These are phyloP conservation scores for Rhamnusium bicolor DNA, from an alignment of 2,888 invertebrate species.

Conservation along the genomic window DNA sequence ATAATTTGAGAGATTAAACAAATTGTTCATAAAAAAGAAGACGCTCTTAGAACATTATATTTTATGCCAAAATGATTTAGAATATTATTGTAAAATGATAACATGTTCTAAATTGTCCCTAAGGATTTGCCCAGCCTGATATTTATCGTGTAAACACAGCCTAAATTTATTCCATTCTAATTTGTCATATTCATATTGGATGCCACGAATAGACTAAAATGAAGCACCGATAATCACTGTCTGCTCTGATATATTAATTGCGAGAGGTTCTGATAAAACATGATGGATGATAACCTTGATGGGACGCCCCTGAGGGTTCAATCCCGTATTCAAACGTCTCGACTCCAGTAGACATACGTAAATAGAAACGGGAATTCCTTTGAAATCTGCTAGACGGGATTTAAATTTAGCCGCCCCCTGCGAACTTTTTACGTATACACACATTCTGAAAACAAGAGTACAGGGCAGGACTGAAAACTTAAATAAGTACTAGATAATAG, in stretches of 20 bases:
- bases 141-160: constrained; percentile 3
- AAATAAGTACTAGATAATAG: neutral
- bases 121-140: neutral
- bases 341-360: constrained; percentile 59
- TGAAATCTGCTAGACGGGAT: constrained; percentile 56
- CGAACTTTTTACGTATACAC: constrained; percentile 55
- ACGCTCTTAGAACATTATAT: too few species aligned
- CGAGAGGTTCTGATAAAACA: constrained; percentile 47
- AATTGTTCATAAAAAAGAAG: too few species aligned
- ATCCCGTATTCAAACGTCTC: constrained; percentile 49
- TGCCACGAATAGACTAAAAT: constrained; percentile 18
- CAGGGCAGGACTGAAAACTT: neutral
- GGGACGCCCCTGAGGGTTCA: constrained; percentile 50
- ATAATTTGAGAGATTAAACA: too few species aligned
- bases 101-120: too few species aligned
- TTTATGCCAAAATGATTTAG: too few species aligned
- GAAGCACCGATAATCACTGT: constrained; percentile 28
- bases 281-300: constrained; percentile 48
- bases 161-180: constrained; percentile 24
- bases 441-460: constrained; percentile 14
- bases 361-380: constrained; percentile 63
- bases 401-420: constrained; percentile 62
- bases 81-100: too few species aligned
- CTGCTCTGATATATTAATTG: constrained; percentile 32
- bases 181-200: constrained; percentile 32